Evolutionary conservation across 2,797 vertebrate genomes (phyloP), one percentile per base, ranked within the genome.

Genomic region (Bradypodion ventrale): DNA sequence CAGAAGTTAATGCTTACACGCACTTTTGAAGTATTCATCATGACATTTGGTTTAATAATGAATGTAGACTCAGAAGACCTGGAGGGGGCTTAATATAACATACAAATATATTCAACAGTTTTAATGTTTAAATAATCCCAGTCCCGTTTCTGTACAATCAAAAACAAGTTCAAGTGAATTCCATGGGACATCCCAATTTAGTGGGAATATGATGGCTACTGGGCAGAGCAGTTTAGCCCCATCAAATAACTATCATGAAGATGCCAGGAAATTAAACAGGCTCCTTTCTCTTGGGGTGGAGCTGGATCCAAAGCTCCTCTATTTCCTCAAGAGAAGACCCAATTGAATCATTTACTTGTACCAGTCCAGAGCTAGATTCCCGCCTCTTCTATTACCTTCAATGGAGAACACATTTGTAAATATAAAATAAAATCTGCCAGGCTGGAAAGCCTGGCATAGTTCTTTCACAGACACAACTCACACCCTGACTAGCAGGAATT

Each of bases 11-110:
- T 81, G 70, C 91, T 89, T 91, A 82, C 89, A 69, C 68, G 90
- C 73, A 63, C 83, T 90, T 56, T 79, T 88, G 78, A 91, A 91
- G 68, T 83, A 82, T 91, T 83, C 83, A 87, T 94, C 91, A 88
- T 78, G 85, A 88, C 66, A 83, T 69, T 90, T 82, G 62, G 66
- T 46, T 82, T 94, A 85, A 88, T 83, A 92, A 85, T 81, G 44
- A 89, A 42, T 92, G 70, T 60, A 86, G 44, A 59, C 78, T 88
- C 75, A 82, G 90, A 92, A 85, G 29, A n/a, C 21, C 52, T 83
- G 35, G 63, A 72, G 59, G 90, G 9, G 52, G 19, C 87, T 89
- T 87, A 35, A 42, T 62, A 16, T 87, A 89, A 82, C 70, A 91
- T 84, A 66, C 63, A 40, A n/a, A 68, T 92, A 25, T 7, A 3